These are phyloP conservation scores for Pomacea canaliculata DNA, from an alignment of 2,888 invertebrate genomes.

Conservation along the genomic window DNA sequence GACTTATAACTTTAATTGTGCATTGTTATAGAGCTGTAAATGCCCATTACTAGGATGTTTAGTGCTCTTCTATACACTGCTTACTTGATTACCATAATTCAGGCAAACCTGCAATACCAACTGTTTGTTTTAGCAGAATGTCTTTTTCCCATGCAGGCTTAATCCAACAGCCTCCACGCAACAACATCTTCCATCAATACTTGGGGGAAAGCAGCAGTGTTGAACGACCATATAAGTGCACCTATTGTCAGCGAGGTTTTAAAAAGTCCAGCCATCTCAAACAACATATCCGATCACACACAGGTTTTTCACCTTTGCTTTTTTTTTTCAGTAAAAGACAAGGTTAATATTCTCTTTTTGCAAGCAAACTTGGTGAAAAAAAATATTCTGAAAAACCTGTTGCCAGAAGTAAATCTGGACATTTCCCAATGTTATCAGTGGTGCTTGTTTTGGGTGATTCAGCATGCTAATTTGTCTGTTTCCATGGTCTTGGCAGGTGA, in stretches of 20 bases:
- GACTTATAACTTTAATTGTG: neutral
- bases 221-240: slow-evolving; percentile 71
- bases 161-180: slow-evolving; percentile 66
- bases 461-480: no score
- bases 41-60: no score
- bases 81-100: no score
- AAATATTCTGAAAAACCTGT: no score
- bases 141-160: slow-evolving; percentile 53
- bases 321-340: slow-evolving; percentile 45
- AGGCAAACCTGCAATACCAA: no score
- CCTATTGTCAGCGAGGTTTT: slow-evolving; percentile 71
- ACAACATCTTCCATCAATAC: slow-evolving; percentile 54
- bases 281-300: slow-evolving; percentile 72
- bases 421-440: no score
- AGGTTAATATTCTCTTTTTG: slow-evolving; percentile 42
- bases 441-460: no score
- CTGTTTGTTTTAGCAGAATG: no score
- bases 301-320: slow-evolving; percentile 52
- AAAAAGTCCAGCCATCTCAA: slow-evolving; percentile 75
- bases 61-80: no score
- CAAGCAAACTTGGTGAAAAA: no score
- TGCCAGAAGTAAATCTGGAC: no score
- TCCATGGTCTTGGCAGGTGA: slow-evolving; percentile 59
- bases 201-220: slow-evolving; percentile 57
- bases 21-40: neutral